Evolutionary conservation across 2,888 invertebrate species (phyloP), one percentile per base, ranked within the genome.

Genomic region (Tipula helvola): DNA sequence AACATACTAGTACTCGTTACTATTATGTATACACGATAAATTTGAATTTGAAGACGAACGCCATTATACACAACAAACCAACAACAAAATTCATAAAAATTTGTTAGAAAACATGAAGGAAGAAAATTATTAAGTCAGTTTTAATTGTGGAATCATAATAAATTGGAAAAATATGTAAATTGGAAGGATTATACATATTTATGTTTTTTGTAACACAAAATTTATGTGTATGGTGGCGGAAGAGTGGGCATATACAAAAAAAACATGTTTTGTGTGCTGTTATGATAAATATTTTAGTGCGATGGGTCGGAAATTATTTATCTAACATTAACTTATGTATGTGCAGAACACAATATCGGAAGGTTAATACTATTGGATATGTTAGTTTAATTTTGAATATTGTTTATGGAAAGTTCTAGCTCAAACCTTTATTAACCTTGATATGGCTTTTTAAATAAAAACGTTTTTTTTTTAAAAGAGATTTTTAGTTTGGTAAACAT

Each of bases 41-140:
- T 71, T 71, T 71, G 71, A 71, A 71, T 71, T 71, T 71, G 71
- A 71, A 71, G 71, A 71, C 71, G 71, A 71, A 12, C 71, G 28
- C 71, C 71, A 71, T 71, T 28, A 12, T 28, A 71, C 71, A 71
- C 71, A 71, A 16, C 5, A 16, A 57, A 57, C 16, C 16, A 8
- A 16, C 5, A 57, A 57, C 16, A 57, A 57, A 57, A 57, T 3
- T 44, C n/a, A 7, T 52, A 57, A 57, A 57, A 57, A 57, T 3
- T 44, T 52, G n/a, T 52, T 52, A 10, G 71, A 18, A 71, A 71
- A 71, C 71, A 71, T 28, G 71, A 71, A 71, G 71, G 71, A 71
- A 71, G 71, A 71, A 71, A 71, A 71, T 71, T 71, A 71, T 71
- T 71, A 71, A 71, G 71, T 71, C 71, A 71, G 71, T 71, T 71